Evolutionary conservation across 64 coral and sea anemone genomes (phyloP).

Genomic region (Stichodactyla helianthus): DNA sequence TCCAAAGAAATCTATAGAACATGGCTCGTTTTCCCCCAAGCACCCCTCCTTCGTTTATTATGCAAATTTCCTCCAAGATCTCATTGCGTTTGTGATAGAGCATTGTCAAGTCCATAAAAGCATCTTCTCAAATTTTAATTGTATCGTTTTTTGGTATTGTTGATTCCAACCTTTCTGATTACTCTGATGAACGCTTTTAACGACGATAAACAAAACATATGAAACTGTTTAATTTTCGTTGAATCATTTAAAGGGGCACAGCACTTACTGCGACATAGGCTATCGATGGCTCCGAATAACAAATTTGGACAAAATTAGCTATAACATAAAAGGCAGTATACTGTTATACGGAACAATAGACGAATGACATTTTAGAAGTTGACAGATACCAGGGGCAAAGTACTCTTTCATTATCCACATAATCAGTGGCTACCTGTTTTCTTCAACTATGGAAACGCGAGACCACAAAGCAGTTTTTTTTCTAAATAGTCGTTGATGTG

Average conservation of each 20-base stretch:
- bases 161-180: not conserved
- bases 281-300: not conserved
- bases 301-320: not conserved
- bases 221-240: not conserved
- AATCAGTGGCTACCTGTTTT: not conserved
- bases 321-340: not conserved
- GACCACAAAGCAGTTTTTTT: not conserved
- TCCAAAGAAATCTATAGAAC: not conserved
- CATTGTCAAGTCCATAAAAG: not conserved
- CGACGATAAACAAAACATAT: not conserved
- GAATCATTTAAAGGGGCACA: not conserved
- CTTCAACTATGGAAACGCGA: not conserved
- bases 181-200: not conserved
- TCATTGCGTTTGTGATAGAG: not conserved
- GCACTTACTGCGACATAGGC: not conserved
- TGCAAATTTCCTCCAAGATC: not conserved
- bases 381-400: not conserved
- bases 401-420: not conserved
- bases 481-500: not conserved
- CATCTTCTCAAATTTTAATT: not conserved
- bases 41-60: not conserved
- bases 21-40: not conserved
- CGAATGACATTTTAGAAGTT: not conserved
- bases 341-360: not conserved
- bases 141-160: not conserved